Base-by-base conservation (phyloP, 2,797 vertebrate genomes). In the Acrossocheilus fasciatus region DNA sequence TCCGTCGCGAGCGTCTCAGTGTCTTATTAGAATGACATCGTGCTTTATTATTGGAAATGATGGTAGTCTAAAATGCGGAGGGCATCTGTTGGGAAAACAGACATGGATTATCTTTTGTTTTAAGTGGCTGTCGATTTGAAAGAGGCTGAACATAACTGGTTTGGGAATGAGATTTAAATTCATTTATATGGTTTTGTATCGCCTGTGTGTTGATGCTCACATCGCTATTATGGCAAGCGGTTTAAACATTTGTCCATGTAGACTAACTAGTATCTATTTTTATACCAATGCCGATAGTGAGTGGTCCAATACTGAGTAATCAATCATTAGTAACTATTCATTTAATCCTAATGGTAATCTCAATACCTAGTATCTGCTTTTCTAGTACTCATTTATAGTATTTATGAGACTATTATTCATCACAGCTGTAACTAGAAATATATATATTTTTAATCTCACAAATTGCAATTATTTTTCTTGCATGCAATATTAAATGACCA, bases 1-100 rank as follows among this genome's bases (percentile, higher is more conserved):
- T 57, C 88, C 89, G 86, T 89, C 75, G 88, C 87, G 90, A 66
- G 47, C 47, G 74, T 68, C 41, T 76, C 43, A 39, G 23, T 30
- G 81, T 73, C 39, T 83, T n/a, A n/a, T 59, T 73, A n/a, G 15
- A 78, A 79, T 72, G 50, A 47, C 26, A 70, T 59, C 64, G 74
- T 20, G 64, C 39, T 5, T 76, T 36, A 68, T 69, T 59, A 45
- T 57, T 15, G 83, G 34, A 15, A 34, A 41, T 69, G 17, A 54
- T 45, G 64, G 26, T 3, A 39, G 64, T 4, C 64, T 69, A 7
- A 76, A 84, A 84, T 34, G 83, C 45, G 59, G 30, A 54, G 83
- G 9, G 34, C 20, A 30, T 76, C 15, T 68, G 3, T 68, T 68
- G 68, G 43, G 10, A 17, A 10, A 18, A 41, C 20, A 23, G 23